A percentile compares a stretch with the other conserved stretches of the same genome.
phyloP scores from a whole-genome alignment of 1,140 invertebrate species.

The Argopecten irradians region DNA sequence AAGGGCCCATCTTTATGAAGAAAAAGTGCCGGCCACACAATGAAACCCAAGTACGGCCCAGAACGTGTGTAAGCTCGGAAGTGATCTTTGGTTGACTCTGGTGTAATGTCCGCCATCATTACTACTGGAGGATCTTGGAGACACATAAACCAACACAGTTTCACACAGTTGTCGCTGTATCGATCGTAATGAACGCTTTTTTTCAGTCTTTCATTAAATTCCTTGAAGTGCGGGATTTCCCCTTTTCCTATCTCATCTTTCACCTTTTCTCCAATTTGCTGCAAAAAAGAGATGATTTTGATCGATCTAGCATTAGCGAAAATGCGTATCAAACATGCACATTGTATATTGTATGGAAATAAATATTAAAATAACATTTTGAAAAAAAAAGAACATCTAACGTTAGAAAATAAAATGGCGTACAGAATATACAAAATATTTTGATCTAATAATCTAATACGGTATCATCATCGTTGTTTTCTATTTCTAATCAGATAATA shows the following conservation, averaged over 20 bases:
- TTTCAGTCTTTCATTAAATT: slow-evolving; percentile 15
- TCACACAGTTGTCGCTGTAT: slow-evolving; percentile 29
- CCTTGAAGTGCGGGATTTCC: neutral
- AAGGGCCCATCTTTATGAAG: slow-evolving; percentile 36
- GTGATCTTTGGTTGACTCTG: neutral
- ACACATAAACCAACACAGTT: slow-evolving; percentile 43
- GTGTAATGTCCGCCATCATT: slow-evolving; percentile 24
- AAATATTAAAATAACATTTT: neutral
- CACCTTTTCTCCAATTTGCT: neutral
- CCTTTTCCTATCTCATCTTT: neutral
- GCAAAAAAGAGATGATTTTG: neutral
- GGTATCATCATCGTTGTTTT: no score
- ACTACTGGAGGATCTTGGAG: slow-evolving; percentile 41
- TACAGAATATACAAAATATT: no score
- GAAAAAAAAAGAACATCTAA: no score
- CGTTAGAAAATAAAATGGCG: no score
- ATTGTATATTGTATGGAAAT: no score
- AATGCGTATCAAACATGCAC: no score
- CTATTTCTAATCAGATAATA: no score
- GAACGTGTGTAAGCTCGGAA: slow-evolving; percentile 44
- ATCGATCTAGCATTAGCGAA: no score
- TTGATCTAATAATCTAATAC: no score
- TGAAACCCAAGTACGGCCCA: slow-evolving; percentile 36
- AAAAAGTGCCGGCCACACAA: slow-evolving; percentile 47
- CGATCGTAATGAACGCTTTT: neutral